Conservation (phyloP, 2,113 vertebrate species). For the Poicephalus gulielmi region DNA sequence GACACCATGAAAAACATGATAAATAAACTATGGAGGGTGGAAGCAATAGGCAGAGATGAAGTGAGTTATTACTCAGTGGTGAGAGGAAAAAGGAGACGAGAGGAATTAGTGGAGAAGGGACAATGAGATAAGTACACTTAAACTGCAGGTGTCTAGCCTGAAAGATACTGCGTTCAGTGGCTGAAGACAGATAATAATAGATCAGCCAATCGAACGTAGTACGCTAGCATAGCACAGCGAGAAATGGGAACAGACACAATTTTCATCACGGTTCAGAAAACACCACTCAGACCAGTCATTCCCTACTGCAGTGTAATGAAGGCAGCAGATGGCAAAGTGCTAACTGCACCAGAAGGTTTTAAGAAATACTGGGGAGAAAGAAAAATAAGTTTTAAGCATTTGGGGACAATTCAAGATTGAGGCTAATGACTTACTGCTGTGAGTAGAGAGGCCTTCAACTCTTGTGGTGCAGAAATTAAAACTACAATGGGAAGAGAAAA, state of each 20-base stretch:
- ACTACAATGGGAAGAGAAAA: not conserved
- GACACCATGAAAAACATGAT: slow-evolving; percentile 8
- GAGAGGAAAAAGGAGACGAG: slow-evolving; percentile 1
- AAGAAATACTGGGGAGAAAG: not conserved
- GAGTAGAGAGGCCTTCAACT: not conserved
- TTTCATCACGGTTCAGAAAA: slow-evolving; percentile 30
- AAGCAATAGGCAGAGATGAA: not conserved
- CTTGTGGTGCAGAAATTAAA: not conserved
- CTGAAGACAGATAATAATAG: slow-evolving; percentile 1
- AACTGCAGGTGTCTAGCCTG: not conserved
- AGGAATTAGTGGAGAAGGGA: not conserved
- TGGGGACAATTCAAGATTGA: not conserved
- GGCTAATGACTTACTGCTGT: not conserved
- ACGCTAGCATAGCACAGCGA: not conserved
- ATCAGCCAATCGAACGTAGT: not conserved
- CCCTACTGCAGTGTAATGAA: not conserved
- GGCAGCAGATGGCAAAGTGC: slow-evolving; percentile 24
- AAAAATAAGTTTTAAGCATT: slow-evolving; percentile 1
- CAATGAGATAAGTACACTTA: slow-evolving; percentile 5
- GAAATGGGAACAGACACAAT: not conserved
- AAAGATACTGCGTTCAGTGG: slow-evolving; percentile 43
- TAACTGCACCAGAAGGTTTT: slow-evolving; percentile 34
- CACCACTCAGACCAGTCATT: not conserved
- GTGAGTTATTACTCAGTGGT: not conserved
- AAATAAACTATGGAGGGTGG: slow-evolving; percentile 24